Evolutionary conservation across 1,140 invertebrate genomes (phyloP), one percentile per base, ranked within the genome.

Genomic region (Nasonia vitripennis): DNA sequence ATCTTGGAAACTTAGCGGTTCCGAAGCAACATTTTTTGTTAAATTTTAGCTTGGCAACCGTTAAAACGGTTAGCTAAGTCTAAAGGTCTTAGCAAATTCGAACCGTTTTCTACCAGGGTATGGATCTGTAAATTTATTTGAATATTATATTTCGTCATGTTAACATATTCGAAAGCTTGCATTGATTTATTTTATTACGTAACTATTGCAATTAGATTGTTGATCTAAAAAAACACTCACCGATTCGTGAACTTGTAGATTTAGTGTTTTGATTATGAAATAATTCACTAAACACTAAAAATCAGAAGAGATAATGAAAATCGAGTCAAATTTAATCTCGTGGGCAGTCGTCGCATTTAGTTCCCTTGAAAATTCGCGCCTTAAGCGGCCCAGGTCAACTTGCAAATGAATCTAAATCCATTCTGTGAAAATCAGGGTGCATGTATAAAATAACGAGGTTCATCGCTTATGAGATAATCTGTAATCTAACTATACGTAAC

Each of bases 311-410:
- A 5, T 17, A 10, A 51, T 51, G 2, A 17, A 14, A 14, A 51
- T 17, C 14, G 48, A 2, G 11, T 14, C 55, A 20, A 62, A 20
- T 62, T 62, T 7, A 62, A 75, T 23, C 45, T 55, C 4, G 12
- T 23, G 45, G 34, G 45, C 27, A 71, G 70, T 31, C 27, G 27
- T 71, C 23, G 70, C 70, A 71, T 71, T 71, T 34, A 34, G 70
- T 71, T 27, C 23, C 70, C 31, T 71, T 71, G 70, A 71, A 71
- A 71, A 71, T 34, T 71, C 11, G 78, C n/a, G n/a, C n/a, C n/a
- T 34, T 68, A 82, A 78, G 55, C 34, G 78, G 79, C 68, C 68
- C 37, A 70, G 73, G 37, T 55, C 37, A 55, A 73, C 77, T 68
- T n/a, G 48, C 11, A 48, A 70, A 81, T n/a, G 81, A 41, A 83